Percentiles rank a stretch among this genome's conserved stretches.
Evolutionary conservation across 2,888 invertebrate species (phyloP).

Genomic region (Apantesis nais): DNA sequence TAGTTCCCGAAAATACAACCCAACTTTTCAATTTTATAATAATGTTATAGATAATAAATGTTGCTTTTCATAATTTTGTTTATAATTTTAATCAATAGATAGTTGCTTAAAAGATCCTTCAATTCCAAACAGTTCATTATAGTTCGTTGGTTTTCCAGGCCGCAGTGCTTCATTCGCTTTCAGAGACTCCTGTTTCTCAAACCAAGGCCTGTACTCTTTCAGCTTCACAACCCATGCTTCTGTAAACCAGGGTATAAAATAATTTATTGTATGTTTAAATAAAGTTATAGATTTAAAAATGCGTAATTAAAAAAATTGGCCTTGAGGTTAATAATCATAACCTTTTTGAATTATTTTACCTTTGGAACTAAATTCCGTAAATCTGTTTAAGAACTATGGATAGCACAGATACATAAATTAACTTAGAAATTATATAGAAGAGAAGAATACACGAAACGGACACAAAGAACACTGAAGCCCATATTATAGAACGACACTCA

Average conservation of each 20-base stretch:
- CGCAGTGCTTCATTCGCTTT: constrained; percentile 92
- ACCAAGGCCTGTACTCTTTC: constrained; percentile 92
- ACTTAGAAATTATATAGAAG: too few relatives aligned
- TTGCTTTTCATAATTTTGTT: not conserved
- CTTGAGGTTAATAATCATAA: not conserved
- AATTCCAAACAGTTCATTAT: constrained; percentile 93
- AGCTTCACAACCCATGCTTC: constrained; percentile 91
- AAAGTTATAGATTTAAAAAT: not conserved
- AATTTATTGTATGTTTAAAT: not conserved
- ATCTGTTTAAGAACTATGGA: too few relatives aligned
- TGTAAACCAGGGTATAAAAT: constrained; percentile 1
- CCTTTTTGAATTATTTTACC: too few relatives aligned
- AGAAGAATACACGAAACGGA: too few relatives aligned
- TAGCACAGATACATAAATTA: too few relatives aligned
- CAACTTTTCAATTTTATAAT: too few relatives aligned
- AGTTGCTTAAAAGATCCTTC: constrained; percentile 95
- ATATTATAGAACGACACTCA: too few relatives aligned
- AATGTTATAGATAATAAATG: not conserved
- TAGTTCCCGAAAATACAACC: not conserved
- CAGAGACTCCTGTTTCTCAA: constrained; percentile 90
- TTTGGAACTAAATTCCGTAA: too few relatives aligned
- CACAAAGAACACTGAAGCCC: too few relatives aligned
- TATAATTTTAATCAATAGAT: constrained; percentile 87
- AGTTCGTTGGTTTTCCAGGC: constrained; percentile 93
- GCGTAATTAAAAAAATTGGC: not conserved